A percentile compares a stretch with the other conserved stretches of the same genome.
phyloP scores from a whole-genome alignment of 2,888 invertebrate genomes.

The Hirtodrosophila duncani region DNA sequence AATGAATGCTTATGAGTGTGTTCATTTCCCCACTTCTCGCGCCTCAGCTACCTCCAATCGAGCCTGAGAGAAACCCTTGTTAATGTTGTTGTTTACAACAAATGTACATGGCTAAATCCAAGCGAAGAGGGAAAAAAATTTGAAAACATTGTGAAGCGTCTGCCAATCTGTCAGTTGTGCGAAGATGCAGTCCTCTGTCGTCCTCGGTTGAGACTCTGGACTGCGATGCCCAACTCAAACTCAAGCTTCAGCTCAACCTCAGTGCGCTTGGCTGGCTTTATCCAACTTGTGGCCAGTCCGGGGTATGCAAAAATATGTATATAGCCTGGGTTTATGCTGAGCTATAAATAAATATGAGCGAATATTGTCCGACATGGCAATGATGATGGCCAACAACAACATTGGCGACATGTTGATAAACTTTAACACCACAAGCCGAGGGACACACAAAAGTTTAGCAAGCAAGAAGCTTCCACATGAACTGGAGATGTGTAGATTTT shows the following conservation, averaged over 20 bases:
- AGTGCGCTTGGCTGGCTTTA: slow-evolving; percentile 6
- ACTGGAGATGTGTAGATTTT: too few species aligned
- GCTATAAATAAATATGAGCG: slow-evolving; percentile 69
- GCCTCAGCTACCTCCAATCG: not conserved
- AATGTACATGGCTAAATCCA: slow-evolving; percentile 66
- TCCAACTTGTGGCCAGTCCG: slow-evolving; percentile 52
- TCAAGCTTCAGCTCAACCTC: not conserved
- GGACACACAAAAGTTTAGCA: slow-evolving; percentile 14
- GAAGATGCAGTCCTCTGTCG: slow-evolving; percentile 27
- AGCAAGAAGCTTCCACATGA: too few species aligned
- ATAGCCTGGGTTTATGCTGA: slow-evolving; percentile 34
- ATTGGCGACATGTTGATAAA: slow-evolving; percentile 69
- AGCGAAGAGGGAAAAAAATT: slow-evolving; percentile 14
- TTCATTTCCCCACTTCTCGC: not conserved
- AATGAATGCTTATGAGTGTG: slow-evolving; percentile 70
- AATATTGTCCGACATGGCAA: slow-evolving; percentile 41
- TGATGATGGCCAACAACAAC: slow-evolving; percentile 22
- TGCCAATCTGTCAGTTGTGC: slow-evolving; percentile 63
- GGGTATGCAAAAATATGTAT: slow-evolving; percentile 24
- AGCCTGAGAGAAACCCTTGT: slow-evolving; percentile 51
- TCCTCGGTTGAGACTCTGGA: not conserved
- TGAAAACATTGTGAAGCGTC: slow-evolving; percentile 55
- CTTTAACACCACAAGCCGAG: slow-evolving; percentile 51
- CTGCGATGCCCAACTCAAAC: not conserved
- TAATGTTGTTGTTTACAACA: slow-evolving; percentile 71